A percentile compares a stretch with the other conserved stretches of the same genome.
Evolutionary conservation across 2,888 invertebrate genomes (phyloP).

Genomic region (Thelaira solivaga): DNA sequence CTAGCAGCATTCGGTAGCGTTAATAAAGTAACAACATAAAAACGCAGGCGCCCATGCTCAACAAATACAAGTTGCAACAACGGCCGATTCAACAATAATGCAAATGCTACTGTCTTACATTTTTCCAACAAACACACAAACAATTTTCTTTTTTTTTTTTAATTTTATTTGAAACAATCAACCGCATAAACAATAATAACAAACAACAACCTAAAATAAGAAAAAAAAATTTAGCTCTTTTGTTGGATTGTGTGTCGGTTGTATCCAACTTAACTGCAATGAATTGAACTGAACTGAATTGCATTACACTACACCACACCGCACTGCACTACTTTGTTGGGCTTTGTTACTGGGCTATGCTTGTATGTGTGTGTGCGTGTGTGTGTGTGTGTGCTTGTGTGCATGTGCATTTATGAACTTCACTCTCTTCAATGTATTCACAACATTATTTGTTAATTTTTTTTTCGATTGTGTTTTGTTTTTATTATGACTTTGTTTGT

Average conservation of each 20-base stretch:
- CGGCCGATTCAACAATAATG: slow-evolving; percentile 67
- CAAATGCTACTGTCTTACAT: slow-evolving; percentile 68
- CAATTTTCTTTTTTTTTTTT: too few species aligned
- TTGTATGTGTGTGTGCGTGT: too few species aligned
- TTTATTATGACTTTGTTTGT: neutral
- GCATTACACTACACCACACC: too few species aligned
- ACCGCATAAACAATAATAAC: slow-evolving; percentile 21
- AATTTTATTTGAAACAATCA: slow-evolving; percentile 16
- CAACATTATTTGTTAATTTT: slow-evolving; percentile 46
- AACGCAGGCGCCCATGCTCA: slow-evolving; percentile 67
- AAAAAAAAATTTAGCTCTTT: too few species aligned
- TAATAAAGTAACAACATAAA: slow-evolving; percentile 63
- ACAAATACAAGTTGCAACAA: slow-evolving; percentile 59
- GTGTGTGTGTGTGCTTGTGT: too few species aligned
- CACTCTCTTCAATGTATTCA: slow-evolving; percentile 45
- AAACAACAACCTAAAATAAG: too few species aligned
- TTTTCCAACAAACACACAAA: neutral
- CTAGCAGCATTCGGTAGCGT: slow-evolving; percentile 58
- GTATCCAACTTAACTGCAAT: neutral
- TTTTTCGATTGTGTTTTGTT: neutral
- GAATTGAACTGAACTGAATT: neutral
- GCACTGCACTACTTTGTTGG: too few species aligned
- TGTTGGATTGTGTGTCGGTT: neutral
- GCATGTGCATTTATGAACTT: slow-evolving; percentile 56
- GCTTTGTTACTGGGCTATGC: too few species aligned